phyloP scores from a whole-genome alignment of 2,888 invertebrate species.

The Saturnia pavonia region DNA sequence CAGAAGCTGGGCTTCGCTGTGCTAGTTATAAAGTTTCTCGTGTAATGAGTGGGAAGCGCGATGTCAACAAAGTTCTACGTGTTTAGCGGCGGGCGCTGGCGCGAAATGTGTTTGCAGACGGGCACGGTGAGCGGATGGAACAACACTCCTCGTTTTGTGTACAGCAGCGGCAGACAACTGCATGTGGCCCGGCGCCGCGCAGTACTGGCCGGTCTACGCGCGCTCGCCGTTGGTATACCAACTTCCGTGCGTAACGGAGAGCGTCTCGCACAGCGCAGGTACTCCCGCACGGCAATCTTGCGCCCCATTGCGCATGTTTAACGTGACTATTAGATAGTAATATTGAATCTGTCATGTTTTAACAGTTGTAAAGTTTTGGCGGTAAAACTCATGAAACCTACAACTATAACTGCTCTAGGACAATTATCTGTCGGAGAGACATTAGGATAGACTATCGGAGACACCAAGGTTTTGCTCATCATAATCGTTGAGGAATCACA shows the following conservation, averaged over 20 bases:
- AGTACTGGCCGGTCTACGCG: slow-evolving; percentile 45
- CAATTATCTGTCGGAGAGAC: no score
- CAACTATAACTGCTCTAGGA: no score
- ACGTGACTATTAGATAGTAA: neutral
- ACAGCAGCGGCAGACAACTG: slow-evolving; percentile 35
- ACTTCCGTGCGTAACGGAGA: slow-evolving; percentile 37
- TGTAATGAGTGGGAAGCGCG: slow-evolving; percentile 3
- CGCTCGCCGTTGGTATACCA: slow-evolving; percentile 34
- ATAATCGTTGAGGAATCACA: no score
- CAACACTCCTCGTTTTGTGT: slow-evolving; percentile 25
- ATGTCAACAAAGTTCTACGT: slow-evolving; percentile 35
- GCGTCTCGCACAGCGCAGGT: slow-evolving; percentile 39
- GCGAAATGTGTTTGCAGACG: slow-evolving; percentile 34
- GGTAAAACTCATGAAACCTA: neutral
- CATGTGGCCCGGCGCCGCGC: slow-evolving; percentile 30
- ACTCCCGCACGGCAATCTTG: neutral
- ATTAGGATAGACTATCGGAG: no score
- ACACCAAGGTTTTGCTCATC: no score
- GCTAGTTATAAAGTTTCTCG: neutral
- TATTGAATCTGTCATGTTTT: neutral
- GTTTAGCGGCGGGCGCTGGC: slow-evolving; percentile 42
- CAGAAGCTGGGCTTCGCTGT: neutral
- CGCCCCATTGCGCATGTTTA: neutral
- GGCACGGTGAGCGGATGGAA: slow-evolving; percentile 42
- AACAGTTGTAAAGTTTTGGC: neutral